These are phyloP conservation scores for Narcine bancroftii DNA, from an alignment of 2,113 vertebrate species.

Conservation along the genomic window DNA sequence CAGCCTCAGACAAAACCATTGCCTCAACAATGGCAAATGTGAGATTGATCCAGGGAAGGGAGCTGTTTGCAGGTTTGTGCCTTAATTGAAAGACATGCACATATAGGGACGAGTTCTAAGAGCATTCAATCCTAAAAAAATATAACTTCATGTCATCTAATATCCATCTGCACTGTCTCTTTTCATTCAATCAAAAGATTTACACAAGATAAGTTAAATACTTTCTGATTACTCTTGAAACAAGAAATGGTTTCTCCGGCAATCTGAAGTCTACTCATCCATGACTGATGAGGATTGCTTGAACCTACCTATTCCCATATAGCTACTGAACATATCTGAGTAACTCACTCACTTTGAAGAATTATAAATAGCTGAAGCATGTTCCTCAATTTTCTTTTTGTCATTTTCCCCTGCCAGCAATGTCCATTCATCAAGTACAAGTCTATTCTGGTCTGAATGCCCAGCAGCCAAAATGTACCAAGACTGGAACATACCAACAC, in stretches of 20 bases:
- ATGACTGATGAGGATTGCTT: background rate
- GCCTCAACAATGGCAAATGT: constrained; percentile 58
- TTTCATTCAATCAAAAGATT: background rate
- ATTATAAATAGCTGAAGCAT: background rate
- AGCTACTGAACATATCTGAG: background rate
- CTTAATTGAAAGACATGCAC: background rate
- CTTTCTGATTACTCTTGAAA: background rate
- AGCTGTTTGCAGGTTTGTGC: constrained; percentile 70
- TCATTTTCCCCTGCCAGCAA: background rate
- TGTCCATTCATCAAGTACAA: background rate
- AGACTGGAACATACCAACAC: background rate
- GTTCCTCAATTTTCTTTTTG: background rate
- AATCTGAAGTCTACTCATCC: background rate
- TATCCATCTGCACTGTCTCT: background rate
- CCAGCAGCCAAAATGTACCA: background rate
- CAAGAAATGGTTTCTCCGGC: background rate
- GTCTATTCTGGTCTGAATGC: background rate
- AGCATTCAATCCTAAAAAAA: background rate
- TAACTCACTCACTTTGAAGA: background rate
- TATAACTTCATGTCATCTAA: background rate
- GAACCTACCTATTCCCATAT: background rate
- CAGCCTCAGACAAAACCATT: constrained; percentile 53
- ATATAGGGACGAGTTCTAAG: background rate
- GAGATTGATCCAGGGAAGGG: constrained; percentile 59
- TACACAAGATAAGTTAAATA: background rate